Evolutionary conservation across 2,888 invertebrate species (phyloP).

Genomic region (Lamellibrachia columna): DNA sequence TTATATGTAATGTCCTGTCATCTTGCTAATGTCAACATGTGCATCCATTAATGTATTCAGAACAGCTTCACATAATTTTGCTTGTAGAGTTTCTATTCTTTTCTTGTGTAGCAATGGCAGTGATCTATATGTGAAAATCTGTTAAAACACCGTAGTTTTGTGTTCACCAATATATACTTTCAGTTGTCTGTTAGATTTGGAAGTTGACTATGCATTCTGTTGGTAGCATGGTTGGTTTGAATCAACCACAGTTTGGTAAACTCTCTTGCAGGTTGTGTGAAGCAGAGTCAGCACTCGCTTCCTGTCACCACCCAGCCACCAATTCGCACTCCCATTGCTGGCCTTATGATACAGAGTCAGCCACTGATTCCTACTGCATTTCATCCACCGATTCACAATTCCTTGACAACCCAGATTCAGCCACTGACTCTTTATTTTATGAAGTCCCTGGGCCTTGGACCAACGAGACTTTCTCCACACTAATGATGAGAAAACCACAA

Average conservation of each 20-base stretch:
- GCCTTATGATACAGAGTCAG: background rate
- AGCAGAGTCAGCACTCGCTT: conserved; percentile 11
- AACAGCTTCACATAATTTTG: background rate
- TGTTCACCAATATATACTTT: background rate
- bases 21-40: background rate
- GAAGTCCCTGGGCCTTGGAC: conserved; percentile 29
- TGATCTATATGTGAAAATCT: background rate
- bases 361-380: background rate
- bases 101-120: background rate
- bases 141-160: background rate
- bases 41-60: background rate
- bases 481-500: background rate
- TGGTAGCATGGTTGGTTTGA: background rate
- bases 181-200: background rate
- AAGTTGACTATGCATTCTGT: background rate
- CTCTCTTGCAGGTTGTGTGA: conserved; percentile 12
- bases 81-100: background rate
- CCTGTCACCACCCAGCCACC: conserved; percentile 6
- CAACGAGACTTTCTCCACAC: conserved; percentile 19
- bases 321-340: background rate
- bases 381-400: background rate
- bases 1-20: background rate
- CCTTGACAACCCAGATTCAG: background rate
- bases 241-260: background rate
- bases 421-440: conserved; percentile 14